phyloP scores from a whole-genome alignment of 2,888 invertebrate genomes.

The Tupiocoris notatus region DNA sequence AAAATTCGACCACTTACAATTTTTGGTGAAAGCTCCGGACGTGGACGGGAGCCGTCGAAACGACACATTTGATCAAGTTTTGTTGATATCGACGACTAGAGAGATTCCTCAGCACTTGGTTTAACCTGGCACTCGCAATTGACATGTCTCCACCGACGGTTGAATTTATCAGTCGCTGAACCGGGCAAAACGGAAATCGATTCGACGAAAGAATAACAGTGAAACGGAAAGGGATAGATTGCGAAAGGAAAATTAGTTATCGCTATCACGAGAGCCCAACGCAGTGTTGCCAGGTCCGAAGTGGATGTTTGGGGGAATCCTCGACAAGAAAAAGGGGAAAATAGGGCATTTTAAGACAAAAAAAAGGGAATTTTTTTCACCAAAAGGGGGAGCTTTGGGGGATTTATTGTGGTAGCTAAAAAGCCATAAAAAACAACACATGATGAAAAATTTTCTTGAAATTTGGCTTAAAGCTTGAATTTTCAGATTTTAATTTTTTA shows the following conservation, averaged over 20 bases:
- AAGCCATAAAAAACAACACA: too few species aligned
- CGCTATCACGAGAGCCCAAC: conserved; percentile 23
- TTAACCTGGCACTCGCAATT: conserved; percentile 20
- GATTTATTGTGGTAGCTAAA: too few species aligned
- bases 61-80: conserved; percentile 31
- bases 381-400: too few species aligned
- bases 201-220: background rate
- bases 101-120: conserved; percentile 20
- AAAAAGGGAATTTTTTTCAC: too few species aligned
- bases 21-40: conserved; percentile 24
- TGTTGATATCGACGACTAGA: conserved; percentile 23
- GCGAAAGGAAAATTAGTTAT: conserved; percentile 25
- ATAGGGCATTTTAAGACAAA: too few species aligned
- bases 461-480: too few species aligned
- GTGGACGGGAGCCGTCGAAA: conserved; percentile 3
- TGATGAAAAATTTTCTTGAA: too few species aligned
- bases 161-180: background rate
- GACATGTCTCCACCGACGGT: conserved; percentile 28
- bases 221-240: background rate
- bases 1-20: conserved; percentile 28
- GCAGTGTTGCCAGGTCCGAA: too few species aligned
- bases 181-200: conserved; percentile 1
- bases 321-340: too few species aligned
- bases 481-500: too few species aligned
- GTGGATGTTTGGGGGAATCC: too few species aligned